Evolutionary conservation across 2,113 vertebrate species (phyloP), one percentile per base, ranked within the genome.

Genomic region (Protomyctophum bolini): DNA sequence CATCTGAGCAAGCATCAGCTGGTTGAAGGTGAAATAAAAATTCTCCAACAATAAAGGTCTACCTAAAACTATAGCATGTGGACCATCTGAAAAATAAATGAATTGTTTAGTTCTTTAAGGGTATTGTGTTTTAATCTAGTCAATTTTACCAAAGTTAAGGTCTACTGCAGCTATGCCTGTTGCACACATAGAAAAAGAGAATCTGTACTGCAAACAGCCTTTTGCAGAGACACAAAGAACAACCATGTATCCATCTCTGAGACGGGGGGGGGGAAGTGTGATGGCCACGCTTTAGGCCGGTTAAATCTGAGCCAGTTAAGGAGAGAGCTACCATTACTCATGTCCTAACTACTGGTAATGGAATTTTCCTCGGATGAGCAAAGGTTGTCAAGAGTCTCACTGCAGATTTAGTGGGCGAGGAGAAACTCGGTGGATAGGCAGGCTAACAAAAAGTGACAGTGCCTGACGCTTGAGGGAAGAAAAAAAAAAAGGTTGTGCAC

Each of bases 331-430:
- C 87, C 87, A 90, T 91, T 91, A 92, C 84, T 86, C 89, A 88
- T 78, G 82, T 80, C 84, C 79, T 84, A 90, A 90, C 86, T 86
- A 83, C 79, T 78, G 66, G 61, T 91, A 91, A 92, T 91, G 89
- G 88, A 90, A 92, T 92, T 91, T 89, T 90, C 87, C 84, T 82
- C 76, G 72, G 89, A 89, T 91, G 87, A 90, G 88, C 80, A 86
- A 87, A 79, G 86, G 84, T 87, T 88, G 87, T 88, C 88, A 85
- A 84, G 76, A 67, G 60, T 62, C 81, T 79, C 49, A 48, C 74
- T 47, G 80, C 61, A 81, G 78, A 82, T 86, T 72, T 76, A 71
- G 66, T 58, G 21, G 21, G 10, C 21, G 50, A 77, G 50, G 56
- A 75, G 76, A 60, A 67, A 68, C 82, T 82, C 81, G 47, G 52